Conservation (phyloP, 92 coral and sea anemone species). For the Umimayanthus chanpuru region DNA sequence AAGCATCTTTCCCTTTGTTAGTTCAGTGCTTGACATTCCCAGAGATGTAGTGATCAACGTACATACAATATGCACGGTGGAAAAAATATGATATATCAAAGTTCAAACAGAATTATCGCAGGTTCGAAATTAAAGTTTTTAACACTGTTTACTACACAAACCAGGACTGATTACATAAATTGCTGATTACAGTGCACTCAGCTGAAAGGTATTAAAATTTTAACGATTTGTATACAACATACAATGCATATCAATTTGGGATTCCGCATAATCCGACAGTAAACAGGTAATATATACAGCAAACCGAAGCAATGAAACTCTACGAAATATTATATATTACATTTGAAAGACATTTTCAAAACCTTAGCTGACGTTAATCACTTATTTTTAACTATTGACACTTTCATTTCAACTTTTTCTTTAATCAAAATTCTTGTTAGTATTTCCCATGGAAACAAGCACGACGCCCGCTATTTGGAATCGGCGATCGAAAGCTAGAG, state of each 20-base stretch:
- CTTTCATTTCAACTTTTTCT: neutral
- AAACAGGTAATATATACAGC: neutral
- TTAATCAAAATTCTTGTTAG: neutral
- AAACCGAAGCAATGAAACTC: neutral
- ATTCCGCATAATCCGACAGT: neutral
- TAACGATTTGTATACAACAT: neutral
- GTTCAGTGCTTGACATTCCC: too few species aligned
- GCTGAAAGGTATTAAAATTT: neutral
- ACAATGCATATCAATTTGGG: neutral
- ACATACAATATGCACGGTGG: neutral
- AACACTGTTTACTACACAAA: neutral
- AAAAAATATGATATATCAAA: too few species aligned
- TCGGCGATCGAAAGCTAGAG: neutral
- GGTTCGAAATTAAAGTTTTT: neutral
- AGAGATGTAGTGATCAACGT: too few species aligned
- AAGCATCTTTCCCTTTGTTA: too few species aligned
- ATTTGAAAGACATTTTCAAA: too few species aligned
- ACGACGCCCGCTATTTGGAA: neutral
- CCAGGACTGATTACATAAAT: too few species aligned
- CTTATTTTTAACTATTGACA: neutral
- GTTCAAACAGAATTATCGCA: neutral
- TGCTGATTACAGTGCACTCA: neutral
- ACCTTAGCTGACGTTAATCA: neutral
- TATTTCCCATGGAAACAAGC: conserved; percentile 21
- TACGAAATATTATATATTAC: too few species aligned